A percentile compares a stretch with the other conserved stretches of the same genome.
Conservation (phyloP, 2,797 vertebrate genomes). For the Poecile montanus region DNA sequence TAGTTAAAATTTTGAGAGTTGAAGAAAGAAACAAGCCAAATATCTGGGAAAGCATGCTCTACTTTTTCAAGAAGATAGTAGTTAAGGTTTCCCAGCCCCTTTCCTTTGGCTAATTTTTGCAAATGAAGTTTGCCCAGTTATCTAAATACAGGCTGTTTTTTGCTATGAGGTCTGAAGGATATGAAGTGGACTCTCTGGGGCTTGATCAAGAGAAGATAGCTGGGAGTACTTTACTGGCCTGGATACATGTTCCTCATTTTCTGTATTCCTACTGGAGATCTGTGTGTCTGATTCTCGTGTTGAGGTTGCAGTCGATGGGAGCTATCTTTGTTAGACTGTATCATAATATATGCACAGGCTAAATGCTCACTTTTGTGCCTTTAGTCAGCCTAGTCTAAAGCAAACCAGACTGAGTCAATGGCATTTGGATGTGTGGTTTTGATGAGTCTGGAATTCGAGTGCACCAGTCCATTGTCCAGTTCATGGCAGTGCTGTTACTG, state of each 20-base stretch:
- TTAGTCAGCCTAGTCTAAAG: neutral
- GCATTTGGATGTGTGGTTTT: neutral
- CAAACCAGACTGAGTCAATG: neutral
- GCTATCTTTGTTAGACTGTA: neutral
- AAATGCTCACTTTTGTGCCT: neutral
- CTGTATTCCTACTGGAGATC: neutral
- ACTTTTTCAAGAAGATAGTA: neutral
- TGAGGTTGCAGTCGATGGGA: neutral
- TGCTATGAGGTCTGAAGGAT: fast-evolving
- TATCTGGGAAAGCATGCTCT: neutral
- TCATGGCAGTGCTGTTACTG: neutral
- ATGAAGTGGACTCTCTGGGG: neutral
- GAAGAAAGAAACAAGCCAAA: neutral
- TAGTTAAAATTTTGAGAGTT: neutral
- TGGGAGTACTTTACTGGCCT: neutral
- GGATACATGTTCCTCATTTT: neutral
- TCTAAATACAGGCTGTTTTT: neutral
- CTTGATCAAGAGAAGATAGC: neutral
- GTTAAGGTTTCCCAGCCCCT: neutral
- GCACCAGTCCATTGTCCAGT: neutral
- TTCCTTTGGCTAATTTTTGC: neutral
- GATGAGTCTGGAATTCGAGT: neutral
- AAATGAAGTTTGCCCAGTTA: neutral
- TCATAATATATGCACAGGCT: neutral
- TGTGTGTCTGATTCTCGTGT: neutral